Conservation (phyloP, 92 coral and sea anemone species). For the Siderastrea radians region DNA sequence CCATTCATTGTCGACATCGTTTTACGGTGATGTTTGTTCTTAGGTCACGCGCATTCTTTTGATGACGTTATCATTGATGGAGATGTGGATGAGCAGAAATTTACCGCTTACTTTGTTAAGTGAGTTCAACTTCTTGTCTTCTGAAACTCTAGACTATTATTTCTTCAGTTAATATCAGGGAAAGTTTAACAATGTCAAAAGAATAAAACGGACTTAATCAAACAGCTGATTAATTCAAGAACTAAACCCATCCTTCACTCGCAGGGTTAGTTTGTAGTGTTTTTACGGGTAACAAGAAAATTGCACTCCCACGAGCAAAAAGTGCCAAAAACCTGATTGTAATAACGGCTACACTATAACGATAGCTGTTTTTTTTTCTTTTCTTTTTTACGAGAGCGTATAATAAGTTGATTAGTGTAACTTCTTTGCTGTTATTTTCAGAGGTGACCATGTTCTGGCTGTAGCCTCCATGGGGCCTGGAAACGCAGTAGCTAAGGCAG, state of each 20-base stretch:
- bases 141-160: neutral
- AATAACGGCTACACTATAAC: too few relatives aligned
- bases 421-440: slow-evolving; percentile 17
- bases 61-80: slow-evolving; percentile 94
- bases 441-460: slow-evolving; percentile 87
- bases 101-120: slow-evolving; percentile 93
- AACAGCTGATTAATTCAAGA: too few relatives aligned
- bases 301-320: too few relatives aligned
- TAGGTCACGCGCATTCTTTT: slow-evolving; percentile 94
- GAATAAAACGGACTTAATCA: too few relatives aligned
- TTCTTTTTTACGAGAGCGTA: too few relatives aligned
- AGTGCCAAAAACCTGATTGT: too few relatives aligned
- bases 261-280: too few relatives aligned
- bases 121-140: slow-evolving; percentile 25
- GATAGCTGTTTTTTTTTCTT: too few relatives aligned
- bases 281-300: too few relatives aligned
- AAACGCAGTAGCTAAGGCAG: slow-evolving; percentile 92
- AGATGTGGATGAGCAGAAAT: slow-evolving; percentile 77
- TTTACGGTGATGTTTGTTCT: neutral
- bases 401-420: neutral
- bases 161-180: neutral
- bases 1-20: neutral
- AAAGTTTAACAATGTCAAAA: neutral
- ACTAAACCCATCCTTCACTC: too few relatives aligned
- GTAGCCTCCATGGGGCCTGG: slow-evolving; percentile 96